Evolutionary conservation across 2,113 vertebrate species (phyloP).

Genomic region (Nestor notabilis): DNA sequence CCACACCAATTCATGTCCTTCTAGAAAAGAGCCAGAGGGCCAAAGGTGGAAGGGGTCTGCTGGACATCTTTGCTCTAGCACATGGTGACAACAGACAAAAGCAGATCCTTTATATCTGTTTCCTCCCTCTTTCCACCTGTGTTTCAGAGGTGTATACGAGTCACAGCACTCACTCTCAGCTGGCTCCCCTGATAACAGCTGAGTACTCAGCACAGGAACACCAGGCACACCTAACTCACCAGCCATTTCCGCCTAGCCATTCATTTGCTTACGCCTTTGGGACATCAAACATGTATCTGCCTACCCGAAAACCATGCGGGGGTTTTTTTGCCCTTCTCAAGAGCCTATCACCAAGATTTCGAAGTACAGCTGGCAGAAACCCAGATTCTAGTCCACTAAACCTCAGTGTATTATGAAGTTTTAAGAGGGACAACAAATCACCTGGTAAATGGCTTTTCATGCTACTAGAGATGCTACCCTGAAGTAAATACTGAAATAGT

Average conservation of each 20-base stretch:
- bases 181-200: fast-evolving
- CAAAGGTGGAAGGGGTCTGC: not conserved
- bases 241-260: not conserved
- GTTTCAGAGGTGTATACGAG: not conserved
- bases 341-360: not conserved
- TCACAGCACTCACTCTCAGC: not conserved
- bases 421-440: not conserved
- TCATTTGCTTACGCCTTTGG: not conserved
- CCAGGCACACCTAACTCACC: not conserved
- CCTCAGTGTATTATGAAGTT: not conserved
- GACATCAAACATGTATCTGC: not conserved
- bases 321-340: not conserved
- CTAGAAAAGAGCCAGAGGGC: not conserved
- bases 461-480: not conserved
- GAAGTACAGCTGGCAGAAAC: not conserved
- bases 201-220: not conserved
- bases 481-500: not conserved
- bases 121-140: not conserved
- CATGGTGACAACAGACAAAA: not conserved
- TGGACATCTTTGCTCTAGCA: not conserved
- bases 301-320: not conserved
- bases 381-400: not conserved
- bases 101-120: not conserved
- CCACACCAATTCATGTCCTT: not conserved
- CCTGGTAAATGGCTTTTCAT: not conserved